phyloP scores from a whole-genome alignment of 2,113 vertebrate genomes.

The Leptobrachium leishanense region DNA sequence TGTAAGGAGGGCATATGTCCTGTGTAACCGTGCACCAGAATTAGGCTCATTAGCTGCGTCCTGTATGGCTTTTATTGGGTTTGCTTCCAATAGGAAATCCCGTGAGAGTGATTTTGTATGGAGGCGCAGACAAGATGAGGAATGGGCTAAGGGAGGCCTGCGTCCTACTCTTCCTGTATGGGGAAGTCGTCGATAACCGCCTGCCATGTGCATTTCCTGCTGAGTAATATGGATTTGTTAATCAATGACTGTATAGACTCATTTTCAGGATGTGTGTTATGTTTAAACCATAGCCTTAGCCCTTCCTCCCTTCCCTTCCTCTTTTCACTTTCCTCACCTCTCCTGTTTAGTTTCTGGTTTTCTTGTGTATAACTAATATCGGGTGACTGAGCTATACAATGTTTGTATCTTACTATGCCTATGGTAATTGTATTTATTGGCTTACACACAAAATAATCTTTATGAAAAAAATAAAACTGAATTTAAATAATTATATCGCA shows the following conservation, averaged over 20 bases:
- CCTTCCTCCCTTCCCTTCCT: no score
- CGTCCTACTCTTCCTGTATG: slow-evolving; percentile 22
- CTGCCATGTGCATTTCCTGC: slow-evolving; percentile 26
- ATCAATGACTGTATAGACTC: background rate
- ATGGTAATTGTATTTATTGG: no score
- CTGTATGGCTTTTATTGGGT: slow-evolving; percentile 25
- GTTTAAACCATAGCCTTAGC: no score
- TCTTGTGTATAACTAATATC: no score
- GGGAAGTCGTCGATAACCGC: slow-evolving; percentile 11
- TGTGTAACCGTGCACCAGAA: background rate
- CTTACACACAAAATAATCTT: no score
- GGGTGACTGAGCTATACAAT: no score
- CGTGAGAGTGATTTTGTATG: slow-evolving; percentile 7
- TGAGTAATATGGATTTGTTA: slow-evolving; percentile 2
- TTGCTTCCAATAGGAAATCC: slow-evolving; percentile 23
- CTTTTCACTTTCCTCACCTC: no score
- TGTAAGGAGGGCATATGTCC: slow-evolving; percentile 3
- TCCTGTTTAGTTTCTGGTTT: no score
- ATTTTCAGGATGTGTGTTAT: no score
- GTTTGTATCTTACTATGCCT: no score
- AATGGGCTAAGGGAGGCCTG: slow-evolving; percentile 11
- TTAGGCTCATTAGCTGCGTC: slow-evolving; percentile 24
- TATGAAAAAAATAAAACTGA: no score
- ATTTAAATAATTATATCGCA: no score
- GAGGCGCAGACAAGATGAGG: background rate